These are phyloP conservation scores for Abrostola tripartita DNA, from an alignment of 2,888 invertebrate species.

Conservation along the genomic window DNA sequence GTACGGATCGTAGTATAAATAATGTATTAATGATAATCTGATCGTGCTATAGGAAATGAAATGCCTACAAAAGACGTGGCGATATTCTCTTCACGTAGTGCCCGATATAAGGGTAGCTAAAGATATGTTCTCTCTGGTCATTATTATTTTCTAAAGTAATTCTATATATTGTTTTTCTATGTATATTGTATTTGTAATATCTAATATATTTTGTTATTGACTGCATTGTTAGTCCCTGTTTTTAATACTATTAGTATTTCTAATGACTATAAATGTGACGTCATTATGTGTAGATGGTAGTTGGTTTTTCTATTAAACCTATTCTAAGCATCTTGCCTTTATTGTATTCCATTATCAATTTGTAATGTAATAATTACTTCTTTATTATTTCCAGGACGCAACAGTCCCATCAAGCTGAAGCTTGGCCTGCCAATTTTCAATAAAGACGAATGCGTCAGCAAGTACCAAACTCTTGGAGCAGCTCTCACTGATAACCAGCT, in stretches of 20 bases:
- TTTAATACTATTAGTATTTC: too few species aligned
- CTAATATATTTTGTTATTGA: too few species aligned
- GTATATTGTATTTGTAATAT: too few species aligned
- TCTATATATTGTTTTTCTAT: too few species aligned
- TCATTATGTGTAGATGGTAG: too few species aligned
- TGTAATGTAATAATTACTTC: not conserved
- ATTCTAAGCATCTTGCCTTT: too few species aligned
- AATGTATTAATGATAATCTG: constrained; percentile 7
- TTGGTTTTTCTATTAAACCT: too few species aligned
- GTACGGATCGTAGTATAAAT: constrained; percentile 23
- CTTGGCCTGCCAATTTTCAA: constrained; percentile 88
- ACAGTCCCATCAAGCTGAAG: constrained; percentile 90
- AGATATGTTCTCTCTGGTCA: too few species aligned
- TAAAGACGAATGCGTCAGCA: constrained; percentile 84
- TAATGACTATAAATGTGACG: too few species aligned
- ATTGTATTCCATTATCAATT: not conserved
- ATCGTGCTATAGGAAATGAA: not conserved
- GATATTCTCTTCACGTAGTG: not conserved
- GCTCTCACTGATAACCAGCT: constrained; percentile 87
- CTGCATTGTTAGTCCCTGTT: too few species aligned
- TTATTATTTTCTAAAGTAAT: too few species aligned
- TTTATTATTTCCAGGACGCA: constrained; percentile 70
- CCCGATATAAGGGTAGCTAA: too few species aligned
- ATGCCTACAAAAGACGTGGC: not conserved
- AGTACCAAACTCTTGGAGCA: constrained; percentile 84